Evolutionary conservation across 2,888 invertebrate genomes (phyloP), one percentile per base, ranked within the genome.

Genomic region (Halictus ligatus): DNA sequence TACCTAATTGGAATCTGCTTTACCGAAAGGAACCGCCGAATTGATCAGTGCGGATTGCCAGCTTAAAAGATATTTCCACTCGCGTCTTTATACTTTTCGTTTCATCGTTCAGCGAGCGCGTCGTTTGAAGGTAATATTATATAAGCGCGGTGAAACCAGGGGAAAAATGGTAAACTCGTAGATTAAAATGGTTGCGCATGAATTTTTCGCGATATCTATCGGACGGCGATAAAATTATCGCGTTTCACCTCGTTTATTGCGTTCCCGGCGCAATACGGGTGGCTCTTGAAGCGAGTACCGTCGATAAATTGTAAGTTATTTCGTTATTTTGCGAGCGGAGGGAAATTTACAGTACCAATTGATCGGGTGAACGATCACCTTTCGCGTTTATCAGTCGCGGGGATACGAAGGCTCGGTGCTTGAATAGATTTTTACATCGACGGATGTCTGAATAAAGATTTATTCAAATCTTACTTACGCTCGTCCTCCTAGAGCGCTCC

Each of bases 181-280:
- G 6, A 71, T 73, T 29, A 50, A 10, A 25, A 15, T 18, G 40
- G 43, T 43, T 8, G 18, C 54, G 40, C 46, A 75, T 75, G 54
- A 54, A 58, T 67, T 74, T 69, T 54, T 69, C 40, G 5, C 48
- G 58, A 72, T 80, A 64, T 81, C 75, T 50, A 71, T 43, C 60
- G 50, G 10, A 10, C n/a, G 10, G 7, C 25, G 84, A 84, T 84
- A 84, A 75, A 64, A 78, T 83, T 75, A 76, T 83, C 81, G 18
- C 71, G n/a, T 18, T 40, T 40, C 48, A n/a, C 71, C 40, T 54
- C 29, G 43, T n/a, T 69, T 69, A 69, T 69, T 71, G 43, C 46
- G 75, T 43, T 75, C 72, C 40, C 12, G 21, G 7, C 40, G 3
- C 13, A 29, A 10, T 75, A 71, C 43, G 43, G 75, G 60, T 8